Evolutionary conservation across 2,888 invertebrate species (phyloP), one percentile per base, ranked within the genome.

Genomic region (Pandemis heparana): DNA sequence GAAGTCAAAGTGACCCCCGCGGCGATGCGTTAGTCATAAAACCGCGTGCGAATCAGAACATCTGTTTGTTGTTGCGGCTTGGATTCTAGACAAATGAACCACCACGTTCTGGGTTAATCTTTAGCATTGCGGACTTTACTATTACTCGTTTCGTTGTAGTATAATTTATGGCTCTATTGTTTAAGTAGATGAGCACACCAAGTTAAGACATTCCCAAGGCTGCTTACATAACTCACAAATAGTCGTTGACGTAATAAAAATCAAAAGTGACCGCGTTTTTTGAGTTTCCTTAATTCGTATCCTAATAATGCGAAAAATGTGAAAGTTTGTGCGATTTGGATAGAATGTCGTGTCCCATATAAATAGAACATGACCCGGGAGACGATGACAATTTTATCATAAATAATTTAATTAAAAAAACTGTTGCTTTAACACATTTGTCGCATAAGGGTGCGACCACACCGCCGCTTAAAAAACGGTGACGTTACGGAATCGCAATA

Each of bases 121-220:
- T 61, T 71, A 51, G 39, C 66, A 71, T 39, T 51, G 64, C 38
- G 56, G 53, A 64, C 46, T 38, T 48, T 62, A 43, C 23, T 46
- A 8, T 38, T 56, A 59, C 16, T 65, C 59, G 65, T 70, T 18
- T 65, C 59, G 65, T 65, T 18, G 46, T 62, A 62, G 51, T 32
- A 65, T 16, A 60, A 60, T 60, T 71, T 71, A 66, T 32, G 53
- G 38, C 60, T 12, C 51, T 61, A 71, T 66, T 71, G 66, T 71
- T 41, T 51, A 51, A 39, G 32, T 2, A 46, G 43, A 51, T 18
- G 39, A 71, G 39, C 41, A 43, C 51, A 53, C 61, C 53, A 63
- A 70, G 63, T 56, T 32, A 70, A 8, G 9, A 9, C 39, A 59
- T 59, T 56, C 63, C 18, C 53, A 53, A n/a, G 62, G 62, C 41